Percentiles rank a stretch among this genome's conserved stretches.
Conservation (phyloP, 53 echinoderm and acorn worm genomes). For the Antedon mediterranea region DNA sequence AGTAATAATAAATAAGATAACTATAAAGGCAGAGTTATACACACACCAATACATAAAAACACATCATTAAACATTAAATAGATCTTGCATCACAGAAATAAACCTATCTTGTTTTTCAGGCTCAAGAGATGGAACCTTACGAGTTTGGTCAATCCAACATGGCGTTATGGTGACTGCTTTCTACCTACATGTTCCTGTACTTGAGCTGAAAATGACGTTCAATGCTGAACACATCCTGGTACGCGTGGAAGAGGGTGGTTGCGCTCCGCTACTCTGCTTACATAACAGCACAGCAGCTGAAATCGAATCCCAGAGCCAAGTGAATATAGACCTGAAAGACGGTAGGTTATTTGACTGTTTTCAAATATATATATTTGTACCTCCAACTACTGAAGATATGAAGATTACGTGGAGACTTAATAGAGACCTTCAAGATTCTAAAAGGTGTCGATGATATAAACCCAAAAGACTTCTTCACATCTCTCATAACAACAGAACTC, state of each 20-base stretch:
- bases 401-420: no score
- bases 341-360: constrained; percentile 36
- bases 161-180: constrained; percentile 77
- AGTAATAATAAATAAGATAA: no score
- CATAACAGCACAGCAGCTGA: constrained; percentile 95
- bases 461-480: no score
- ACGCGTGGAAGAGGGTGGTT: constrained; percentile 55
- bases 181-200: constrained; percentile 77
- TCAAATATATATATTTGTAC: not conserved
- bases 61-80: not conserved
- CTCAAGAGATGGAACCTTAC: constrained; percentile 71
- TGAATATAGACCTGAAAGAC: constrained; percentile 83
- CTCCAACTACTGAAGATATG: no score
- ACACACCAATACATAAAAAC: no score
- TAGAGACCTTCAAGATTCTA: no score
- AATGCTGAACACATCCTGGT: constrained; percentile 86
- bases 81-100: not conserved
- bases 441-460: no score
- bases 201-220: constrained; percentile 79
- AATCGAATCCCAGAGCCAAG: constrained; percentile 93
- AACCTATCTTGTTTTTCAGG: constrained; percentile 22
- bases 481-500: no score
- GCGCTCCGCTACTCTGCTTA: constrained; percentile 61
- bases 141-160: constrained; percentile 74
- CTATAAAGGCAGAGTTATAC: no score